A percentile compares a stretch with the other conserved stretches of the same genome.
These are phyloP conservation scores for Oreonectes daqikongensis DNA, from an alignment of 2,797 vertebrate genomes.

Conservation along the genomic window DNA sequence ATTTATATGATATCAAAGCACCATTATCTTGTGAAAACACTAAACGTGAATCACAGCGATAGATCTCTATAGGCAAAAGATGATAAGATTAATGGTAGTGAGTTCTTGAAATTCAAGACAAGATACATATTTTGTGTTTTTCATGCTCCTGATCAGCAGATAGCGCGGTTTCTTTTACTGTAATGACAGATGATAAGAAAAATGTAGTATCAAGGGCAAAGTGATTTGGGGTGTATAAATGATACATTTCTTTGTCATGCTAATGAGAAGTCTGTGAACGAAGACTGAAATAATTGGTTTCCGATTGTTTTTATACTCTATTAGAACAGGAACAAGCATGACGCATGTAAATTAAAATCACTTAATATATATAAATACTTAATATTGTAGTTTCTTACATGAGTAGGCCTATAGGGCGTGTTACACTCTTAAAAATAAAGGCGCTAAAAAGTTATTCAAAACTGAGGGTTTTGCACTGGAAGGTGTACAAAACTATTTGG, in stretches of 20 bases:
- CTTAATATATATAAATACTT: too few species aligned
- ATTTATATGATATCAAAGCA: not conserved
- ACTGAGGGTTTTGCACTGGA: too few species aligned
- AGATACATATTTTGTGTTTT: constrained; percentile 15
- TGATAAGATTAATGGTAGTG: not conserved
- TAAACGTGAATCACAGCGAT: not conserved
- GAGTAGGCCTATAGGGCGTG: too few species aligned
- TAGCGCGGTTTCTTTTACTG: constrained; percentile 23
- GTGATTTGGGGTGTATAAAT: constrained; percentile 13
- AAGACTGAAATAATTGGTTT: not conserved
- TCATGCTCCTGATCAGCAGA: constrained; percentile 5
- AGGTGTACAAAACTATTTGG: too few species aligned
- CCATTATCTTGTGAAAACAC: not conserved
- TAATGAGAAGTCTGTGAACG: not conserved
- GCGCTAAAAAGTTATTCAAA: too few species aligned
- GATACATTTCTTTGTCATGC: not conserved
- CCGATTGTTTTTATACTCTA: not conserved
- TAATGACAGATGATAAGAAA: constrained; percentile 27
- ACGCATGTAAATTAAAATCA: too few species aligned
- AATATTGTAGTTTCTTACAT: too few species aligned
- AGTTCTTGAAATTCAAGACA: not conserved
- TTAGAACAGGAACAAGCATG: not conserved
- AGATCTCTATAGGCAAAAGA: not conserved
- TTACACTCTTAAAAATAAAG: too few species aligned
- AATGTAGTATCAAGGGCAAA: constrained; percentile 18